A percentile compares a stretch with the other conserved stretches of the same genome.
These are phyloP conservation scores for Teleopsis dalmanni DNA, from an alignment of 1,140 invertebrate genomes.

Conservation along the genomic window DNA sequence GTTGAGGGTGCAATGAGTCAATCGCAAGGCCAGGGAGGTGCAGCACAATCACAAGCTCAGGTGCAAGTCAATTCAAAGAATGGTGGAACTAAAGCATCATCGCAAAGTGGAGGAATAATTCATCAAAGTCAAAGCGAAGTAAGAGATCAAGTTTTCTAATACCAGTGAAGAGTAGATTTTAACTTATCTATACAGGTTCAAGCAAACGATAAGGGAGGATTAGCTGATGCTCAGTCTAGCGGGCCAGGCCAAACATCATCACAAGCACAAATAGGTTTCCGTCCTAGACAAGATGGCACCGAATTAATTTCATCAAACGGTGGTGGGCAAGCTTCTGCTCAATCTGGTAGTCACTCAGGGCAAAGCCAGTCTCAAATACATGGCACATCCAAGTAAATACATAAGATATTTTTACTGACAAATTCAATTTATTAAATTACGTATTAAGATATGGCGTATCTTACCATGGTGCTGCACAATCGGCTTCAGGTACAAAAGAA, in stretches of 20 bases:
- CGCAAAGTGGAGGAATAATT: conserved; percentile 64
- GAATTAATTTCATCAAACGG: conserved; percentile 55
- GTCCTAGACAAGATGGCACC: conserved; percentile 55
- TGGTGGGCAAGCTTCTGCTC: conserved; percentile 67
- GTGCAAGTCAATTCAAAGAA: conserved; percentile 63
- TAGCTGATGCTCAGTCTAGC: conserved; percentile 75
- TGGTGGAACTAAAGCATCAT: conserved; percentile 62
- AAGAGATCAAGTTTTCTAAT: neutral
- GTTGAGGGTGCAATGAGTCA: conserved; percentile 65
- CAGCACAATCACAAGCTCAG: conserved; percentile 68
- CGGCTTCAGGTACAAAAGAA: conserved; percentile 61
- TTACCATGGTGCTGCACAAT: conserved; percentile 72
- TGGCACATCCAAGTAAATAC: conserved; percentile 55
- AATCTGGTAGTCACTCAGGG: conserved; percentile 62
- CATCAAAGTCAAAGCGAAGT: conserved; percentile 54
- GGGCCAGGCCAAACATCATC: conserved; percentile 75
- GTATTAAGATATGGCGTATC: conserved; percentile 58
- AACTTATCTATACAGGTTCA: conserved; percentile 55
- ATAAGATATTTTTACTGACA: neutral
- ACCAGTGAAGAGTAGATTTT: conserved; percentile 43
- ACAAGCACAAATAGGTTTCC: conserved; percentile 78
- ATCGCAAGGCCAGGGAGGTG: conserved; percentile 63
- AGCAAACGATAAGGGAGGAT: conserved; percentile 67
- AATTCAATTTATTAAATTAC: neutral
- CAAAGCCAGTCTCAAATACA: conserved; percentile 73